Percentiles rank a stretch among this genome's conserved stretches.
Evolutionary conservation across 1,140 invertebrate species (phyloP).

Genomic region (Achatina immaculata): DNA sequence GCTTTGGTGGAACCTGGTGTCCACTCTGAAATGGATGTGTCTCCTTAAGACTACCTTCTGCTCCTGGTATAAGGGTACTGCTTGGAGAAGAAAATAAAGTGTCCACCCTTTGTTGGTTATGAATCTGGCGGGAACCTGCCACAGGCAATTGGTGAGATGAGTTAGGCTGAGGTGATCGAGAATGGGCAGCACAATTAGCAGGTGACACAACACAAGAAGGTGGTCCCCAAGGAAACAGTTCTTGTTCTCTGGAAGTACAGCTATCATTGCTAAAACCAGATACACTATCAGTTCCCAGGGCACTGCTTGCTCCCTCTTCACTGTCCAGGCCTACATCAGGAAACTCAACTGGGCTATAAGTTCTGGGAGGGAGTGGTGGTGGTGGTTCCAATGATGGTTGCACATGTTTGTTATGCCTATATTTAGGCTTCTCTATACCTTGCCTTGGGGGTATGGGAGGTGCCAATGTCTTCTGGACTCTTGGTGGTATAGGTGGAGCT

Average conservation of each 20-base stretch:
- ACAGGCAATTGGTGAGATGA: background rate
- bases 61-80: background rate
- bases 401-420: background rate
- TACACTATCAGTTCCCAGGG: background rate
- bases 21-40: background rate
- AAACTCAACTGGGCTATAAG: conserved; percentile 62
- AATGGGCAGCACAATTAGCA: background rate
- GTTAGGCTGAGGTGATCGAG: background rate
- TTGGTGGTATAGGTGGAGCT: conserved; percentile 40
- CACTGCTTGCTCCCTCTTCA: background rate
- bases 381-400: conserved; percentile 46
- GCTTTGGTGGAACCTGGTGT: background rate
- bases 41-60: background rate
- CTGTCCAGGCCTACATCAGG: conserved; percentile 22
- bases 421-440: conserved; percentile 20
- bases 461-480: conserved; percentile 37
- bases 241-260: conserved; percentile 15
- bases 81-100: background rate
- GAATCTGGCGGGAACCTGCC: background rate
- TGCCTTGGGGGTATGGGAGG: conserved; percentile 62
- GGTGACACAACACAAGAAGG: conserved; percentile 11
- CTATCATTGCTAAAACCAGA: background rate
- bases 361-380: conserved; percentile 64
- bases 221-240: conserved; percentile 45
- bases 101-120: background rate